Base-by-base conservation (phyloP, 2,113 vertebrate genomes). In the Lophotis ruficrista region DNA sequence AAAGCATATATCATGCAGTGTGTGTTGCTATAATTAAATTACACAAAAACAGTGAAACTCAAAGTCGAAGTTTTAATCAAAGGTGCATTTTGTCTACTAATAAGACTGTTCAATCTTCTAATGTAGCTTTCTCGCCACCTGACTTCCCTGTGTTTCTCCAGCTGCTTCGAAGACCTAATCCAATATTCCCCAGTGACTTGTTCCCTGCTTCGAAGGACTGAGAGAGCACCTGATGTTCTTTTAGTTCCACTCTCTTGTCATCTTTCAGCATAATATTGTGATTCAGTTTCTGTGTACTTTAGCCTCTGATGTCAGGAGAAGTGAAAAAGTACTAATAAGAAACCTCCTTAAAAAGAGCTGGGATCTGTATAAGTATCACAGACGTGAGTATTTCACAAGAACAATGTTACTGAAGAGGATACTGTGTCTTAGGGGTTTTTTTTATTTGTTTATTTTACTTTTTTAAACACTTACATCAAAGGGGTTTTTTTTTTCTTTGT, bases 221-320 rank as follows among this genome's bases (percentile, higher is more conserved):
- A 78, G 48, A 25, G 41, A 53, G 38, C 5, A 38, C 15, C 48
- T 72, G 22, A 35, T 51, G 33, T 60, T 28, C 30, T 78, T 37
- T 66, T 6, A 4, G 18, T 87, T 57, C 14, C 25, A 7, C 38
- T 35, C 3, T 51, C 30, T 47, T 0, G 0, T 58, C 48, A 21
- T 58, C 53, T 27, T 77, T 77, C 37, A 90, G 27, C 33, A 22
- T 38, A 62, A 22, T 1, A 7, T 8, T 73, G 61, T 17, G 56
- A 27, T 70, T 53, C 54, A 64, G 13, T 76, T 83, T 75, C 14
- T 79, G 11, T 31, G 7, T 51, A 3, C 64, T 86, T 56, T 43
- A 60, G 41, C 37, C 69, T 73, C 64, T 28, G 43, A 41, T 58
- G 15, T 50, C 61, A 88, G 53, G 30, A 43, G 56, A 83, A 77